Evolutionary conservation across 2,888 invertebrate species (phyloP).

Genomic region (Drosophila merina): DNA sequence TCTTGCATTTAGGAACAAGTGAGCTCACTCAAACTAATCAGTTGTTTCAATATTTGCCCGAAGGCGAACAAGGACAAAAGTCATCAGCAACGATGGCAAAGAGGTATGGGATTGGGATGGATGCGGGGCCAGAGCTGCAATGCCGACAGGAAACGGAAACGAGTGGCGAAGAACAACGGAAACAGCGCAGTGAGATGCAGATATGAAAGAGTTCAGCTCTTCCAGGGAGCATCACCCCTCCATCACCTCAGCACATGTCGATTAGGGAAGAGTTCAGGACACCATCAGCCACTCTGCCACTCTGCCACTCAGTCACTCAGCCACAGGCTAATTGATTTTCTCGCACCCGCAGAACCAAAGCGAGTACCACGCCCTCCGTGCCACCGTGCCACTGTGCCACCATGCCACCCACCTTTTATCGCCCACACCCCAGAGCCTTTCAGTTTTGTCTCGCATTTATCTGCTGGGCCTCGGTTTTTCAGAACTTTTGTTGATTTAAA

Average conservation of each 20-base stretch:
- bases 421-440: slow-evolving; percentile 6
- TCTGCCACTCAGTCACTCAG: slow-evolving; percentile 6
- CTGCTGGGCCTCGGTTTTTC: slow-evolving; percentile 27
- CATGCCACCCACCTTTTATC: neutral
- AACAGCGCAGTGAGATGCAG: slow-evolving; percentile 54
- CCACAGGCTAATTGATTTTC: slow-evolving; percentile 68
- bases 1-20: slow-evolving; percentile 35
- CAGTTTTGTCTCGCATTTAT: slow-evolving; percentile 9
- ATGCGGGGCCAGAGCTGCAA: slow-evolving; percentile 1
- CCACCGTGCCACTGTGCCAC: neutral
- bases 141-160: slow-evolving; percentile 65
- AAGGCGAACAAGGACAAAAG: slow-evolving; percentile 47
- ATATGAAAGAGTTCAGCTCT: slow-evolving; percentile 41
- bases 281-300: neutral
- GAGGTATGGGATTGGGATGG: neutral
- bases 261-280: slow-evolving; percentile 26
- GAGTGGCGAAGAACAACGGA: slow-evolving; percentile 44
- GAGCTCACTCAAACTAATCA: slow-evolving; percentile 71
- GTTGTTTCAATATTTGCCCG: slow-evolving; percentile 72
- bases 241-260: slow-evolving; percentile 17
- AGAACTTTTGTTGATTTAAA: slow-evolving; percentile 57
- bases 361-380: neutral
- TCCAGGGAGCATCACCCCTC: neutral
- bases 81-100: slow-evolving; percentile 39
- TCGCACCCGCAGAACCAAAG: slow-evolving; percentile 43